Evolutionary conservation across 2,113 vertebrate species (phyloP).

Genomic region (Willisornis vidua): DNA sequence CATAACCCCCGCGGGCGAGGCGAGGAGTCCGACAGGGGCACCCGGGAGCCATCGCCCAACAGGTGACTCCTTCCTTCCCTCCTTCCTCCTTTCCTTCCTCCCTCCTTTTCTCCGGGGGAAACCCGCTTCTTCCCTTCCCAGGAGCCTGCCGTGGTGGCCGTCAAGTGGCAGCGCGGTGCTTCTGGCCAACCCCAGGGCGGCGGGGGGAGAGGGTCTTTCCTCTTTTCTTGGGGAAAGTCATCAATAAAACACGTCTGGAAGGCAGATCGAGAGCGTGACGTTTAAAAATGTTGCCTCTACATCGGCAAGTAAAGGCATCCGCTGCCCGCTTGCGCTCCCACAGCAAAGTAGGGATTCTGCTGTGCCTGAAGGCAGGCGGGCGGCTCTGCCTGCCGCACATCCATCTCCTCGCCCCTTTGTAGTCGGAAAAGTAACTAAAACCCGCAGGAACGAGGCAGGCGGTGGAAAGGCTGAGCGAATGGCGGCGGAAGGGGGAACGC

Average conservation of each 20-base stretch:
- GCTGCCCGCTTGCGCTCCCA: neutral
- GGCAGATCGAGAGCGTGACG: slow-evolving; percentile 47
- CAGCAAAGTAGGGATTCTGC: neutral
- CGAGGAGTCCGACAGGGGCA: slow-evolving; percentile 64
- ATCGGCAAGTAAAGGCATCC: slow-evolving; percentile 34
- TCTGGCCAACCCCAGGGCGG: slow-evolving; percentile 57
- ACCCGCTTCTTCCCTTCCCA: slow-evolving; percentile 18
- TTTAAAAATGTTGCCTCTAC: slow-evolving; percentile 47
- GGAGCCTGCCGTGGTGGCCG: slow-evolving; percentile 69
- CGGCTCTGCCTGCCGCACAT: neutral
- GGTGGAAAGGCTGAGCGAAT: neutral
- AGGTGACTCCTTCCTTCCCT: slow-evolving; percentile 68
- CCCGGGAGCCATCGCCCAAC: slow-evolving; percentile 71
- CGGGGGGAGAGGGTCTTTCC: slow-evolving; percentile 19
- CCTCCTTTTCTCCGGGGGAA: neutral
- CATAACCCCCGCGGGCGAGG: slow-evolving; percentile 15
- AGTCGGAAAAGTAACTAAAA: slow-evolving; percentile 60
- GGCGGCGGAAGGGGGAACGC: neutral
- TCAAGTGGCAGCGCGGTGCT: slow-evolving; percentile 73
- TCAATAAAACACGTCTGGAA: slow-evolving; percentile 60
- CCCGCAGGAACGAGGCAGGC: neutral
- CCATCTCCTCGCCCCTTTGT: neutral
- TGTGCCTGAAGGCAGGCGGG: neutral
- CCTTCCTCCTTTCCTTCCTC: neutral
- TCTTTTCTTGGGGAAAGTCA: slow-evolving; percentile 52